Evolutionary conservation across 2,797 vertebrate species (phyloP), one percentile per base, ranked within the genome.

Genomic region (Melanotaenia boesemani): DNA sequence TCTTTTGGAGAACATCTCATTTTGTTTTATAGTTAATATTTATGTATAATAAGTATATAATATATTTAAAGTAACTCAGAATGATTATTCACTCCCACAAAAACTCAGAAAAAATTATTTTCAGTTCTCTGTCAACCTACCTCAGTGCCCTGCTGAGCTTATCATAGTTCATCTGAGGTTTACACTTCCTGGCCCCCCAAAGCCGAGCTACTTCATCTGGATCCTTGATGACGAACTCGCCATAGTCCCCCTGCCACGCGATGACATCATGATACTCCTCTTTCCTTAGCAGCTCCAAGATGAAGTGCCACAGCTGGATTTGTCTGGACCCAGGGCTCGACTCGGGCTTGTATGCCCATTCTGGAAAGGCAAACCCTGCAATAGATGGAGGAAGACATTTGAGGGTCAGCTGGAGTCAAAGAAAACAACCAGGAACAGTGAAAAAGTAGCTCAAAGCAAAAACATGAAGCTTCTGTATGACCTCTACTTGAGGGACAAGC

Each of bases 271-370:
- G 96, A 76, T 96, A 97, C 78, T 97, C 97, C 80, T 97, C 96
- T 82, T 96, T 97, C 70, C 95, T 88, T 63, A 97, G 92, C 84
- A 97, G 93, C 91, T 97, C 97, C 89, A 97, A 89, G 87, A 97
- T 97, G 80, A 97, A 97, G 90, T 97, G 97, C 97, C 97, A 97
- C 79, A 97, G 94, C 93, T 97, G 97, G 92, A 97, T 97, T 90
- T 97, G 97, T 76, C 97, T 87, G 1, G 96, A 97, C 60, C 96
- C 97, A 0, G 97, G 96, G 78, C 96, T 96, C 0, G 97, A 97
- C 91, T 97, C 97, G 0, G 97, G 96, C 84, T 97, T 97, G 90
- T 97, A 97, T 64, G 97, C 97, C 97, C 97, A 97, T 67, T 97
- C 96, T 5, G 97, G 96, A 89, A 97, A 97, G 84, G 96, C 95